Evolutionary conservation across 2,113 vertebrate species (phyloP), one percentile per base, ranked within the genome.

Genomic region (Mesocricetus auratus): DNA sequence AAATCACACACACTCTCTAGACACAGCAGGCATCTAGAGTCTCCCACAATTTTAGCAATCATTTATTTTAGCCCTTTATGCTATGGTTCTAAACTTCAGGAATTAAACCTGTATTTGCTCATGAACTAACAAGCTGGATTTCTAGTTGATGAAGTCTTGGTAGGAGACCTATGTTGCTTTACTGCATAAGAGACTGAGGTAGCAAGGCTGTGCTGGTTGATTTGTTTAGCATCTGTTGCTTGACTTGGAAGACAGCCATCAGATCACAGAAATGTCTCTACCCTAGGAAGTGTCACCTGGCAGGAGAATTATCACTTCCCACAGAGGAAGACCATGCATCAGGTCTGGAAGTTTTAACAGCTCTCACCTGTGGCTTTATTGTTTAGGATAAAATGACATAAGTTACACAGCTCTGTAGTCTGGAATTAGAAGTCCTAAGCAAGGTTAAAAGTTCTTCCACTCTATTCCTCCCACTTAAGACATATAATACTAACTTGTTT

Each of bases 231-330:
- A 42, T 21, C 10, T n/a, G 9, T 66, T n/a, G 73, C 36, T 90
- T 93, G 91, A 60, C 5, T 24, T 90, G 68, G 78, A 94, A 36
- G 90, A 29, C 53, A 66, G 53, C 69, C 53, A 39, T 45, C 9
- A 33, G 33, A 21, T 68, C 45, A 10, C 19, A 56, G 56, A 78
- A 78, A 9, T 50, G 11, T 47, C 33, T 87, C 60, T 53, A 12
- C 33, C 90, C 22, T 29, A 82, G 71, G 36, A 68, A 71, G 33
- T 56, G 53, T 86, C 87, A 56, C 60, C 77, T 89, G 33, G 60
- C 83, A 81, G 31, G 33, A 58, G 62, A 94, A 91, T 50, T 21
- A 69, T n/a, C 45, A 58, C 85, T 93, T 96, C 22, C 83, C 24
- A 10, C 1, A 89, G 71, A 66, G 92, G 62, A 83, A 64, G 77